Conservation (phyloP, 2,797 vertebrate species). For the Eulemur mongoz region DNA sequence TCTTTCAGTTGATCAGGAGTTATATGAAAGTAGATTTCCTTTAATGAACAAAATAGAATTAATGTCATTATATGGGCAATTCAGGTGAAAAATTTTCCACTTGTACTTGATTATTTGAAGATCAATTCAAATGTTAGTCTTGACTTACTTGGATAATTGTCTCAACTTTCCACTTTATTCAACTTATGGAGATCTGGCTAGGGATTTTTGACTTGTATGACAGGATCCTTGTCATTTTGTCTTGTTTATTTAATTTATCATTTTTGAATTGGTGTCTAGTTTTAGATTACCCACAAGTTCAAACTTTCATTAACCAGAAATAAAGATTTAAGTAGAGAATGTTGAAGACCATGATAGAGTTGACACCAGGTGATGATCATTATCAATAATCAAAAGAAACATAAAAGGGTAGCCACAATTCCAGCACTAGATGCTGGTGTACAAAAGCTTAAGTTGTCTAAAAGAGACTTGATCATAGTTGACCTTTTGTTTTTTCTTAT, state of each 20-base stretch:
- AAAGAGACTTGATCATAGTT: neutral
- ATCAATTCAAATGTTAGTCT: slow-evolving; percentile 10
- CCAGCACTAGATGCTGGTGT: neutral
- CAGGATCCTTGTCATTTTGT: neutral
- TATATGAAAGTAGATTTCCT: slow-evolving; percentile 15
- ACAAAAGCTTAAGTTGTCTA: neutral
- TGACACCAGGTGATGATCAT: neutral
- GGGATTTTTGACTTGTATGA: neutral
- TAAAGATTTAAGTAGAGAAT: neutral
- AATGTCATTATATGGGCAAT: neutral
- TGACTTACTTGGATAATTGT: slow-evolving; percentile 9
- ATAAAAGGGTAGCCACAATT: neutral
- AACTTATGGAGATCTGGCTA: neutral
- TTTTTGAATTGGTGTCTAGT: neutral
- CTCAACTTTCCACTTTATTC: slow-evolving; percentile 8
- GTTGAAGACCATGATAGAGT: neutral
- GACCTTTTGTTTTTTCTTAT: slow-evolving; percentile 11
- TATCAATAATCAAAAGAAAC: neutral
- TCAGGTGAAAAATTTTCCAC: neutral
- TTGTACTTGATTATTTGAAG: slow-evolving; percentile 18
- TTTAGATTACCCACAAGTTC: neutral
- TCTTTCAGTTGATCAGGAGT: slow-evolving; percentile 12
- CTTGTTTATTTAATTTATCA: slow-evolving; percentile 1
- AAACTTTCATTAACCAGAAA: neutral
- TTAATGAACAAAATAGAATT: slow-evolving; percentile 49